These are phyloP conservation scores for Drosophila guanche DNA, from an alignment of 1,140 invertebrate genomes.

Conservation along the genomic window DNA sequence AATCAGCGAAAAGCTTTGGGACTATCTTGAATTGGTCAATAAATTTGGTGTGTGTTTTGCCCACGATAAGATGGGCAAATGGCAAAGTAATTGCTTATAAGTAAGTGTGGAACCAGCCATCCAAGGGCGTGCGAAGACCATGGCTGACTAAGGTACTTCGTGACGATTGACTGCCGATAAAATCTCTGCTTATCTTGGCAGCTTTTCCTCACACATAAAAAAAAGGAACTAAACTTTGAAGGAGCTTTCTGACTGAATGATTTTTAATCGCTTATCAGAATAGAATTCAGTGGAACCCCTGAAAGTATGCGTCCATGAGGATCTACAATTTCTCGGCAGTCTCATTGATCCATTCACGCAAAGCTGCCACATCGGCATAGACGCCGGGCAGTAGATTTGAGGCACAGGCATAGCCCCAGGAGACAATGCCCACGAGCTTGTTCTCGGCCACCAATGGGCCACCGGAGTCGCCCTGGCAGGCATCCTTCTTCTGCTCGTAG, in stretches of 20 bases:
- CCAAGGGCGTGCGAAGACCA: slow-evolving; percentile 6
- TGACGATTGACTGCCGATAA: no score
- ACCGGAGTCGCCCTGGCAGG: slow-evolving; percentile 84
- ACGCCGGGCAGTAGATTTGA: slow-evolving; percentile 85
- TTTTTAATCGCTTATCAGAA: no score
- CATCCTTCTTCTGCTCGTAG: slow-evolving; percentile 83
- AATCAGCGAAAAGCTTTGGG: slow-evolving; percentile 30
- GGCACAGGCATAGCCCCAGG: slow-evolving; percentile 87
- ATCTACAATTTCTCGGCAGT: not conserved
- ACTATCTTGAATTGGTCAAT: slow-evolving; percentile 46
- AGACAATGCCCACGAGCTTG: slow-evolving; percentile 85
- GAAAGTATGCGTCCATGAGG: slow-evolving; percentile 21
- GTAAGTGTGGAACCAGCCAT: no score
- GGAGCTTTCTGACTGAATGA: not conserved
- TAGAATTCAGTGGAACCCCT: not conserved
- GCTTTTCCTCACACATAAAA: no score
- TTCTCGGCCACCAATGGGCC: slow-evolving; percentile 75
- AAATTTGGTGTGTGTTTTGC: slow-evolving; percentile 24
- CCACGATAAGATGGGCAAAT: slow-evolving; percentile 33
- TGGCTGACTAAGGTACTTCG: slow-evolving; percentile 13
- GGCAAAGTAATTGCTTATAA: no score
- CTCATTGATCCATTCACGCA: slow-evolving; percentile 75
- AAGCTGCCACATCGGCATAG: slow-evolving; percentile 85
- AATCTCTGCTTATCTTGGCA: no score
- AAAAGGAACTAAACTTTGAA: not conserved